Base-by-base conservation (phyloP, 2,113 vertebrate species). In the Fregetta grallaria region DNA sequence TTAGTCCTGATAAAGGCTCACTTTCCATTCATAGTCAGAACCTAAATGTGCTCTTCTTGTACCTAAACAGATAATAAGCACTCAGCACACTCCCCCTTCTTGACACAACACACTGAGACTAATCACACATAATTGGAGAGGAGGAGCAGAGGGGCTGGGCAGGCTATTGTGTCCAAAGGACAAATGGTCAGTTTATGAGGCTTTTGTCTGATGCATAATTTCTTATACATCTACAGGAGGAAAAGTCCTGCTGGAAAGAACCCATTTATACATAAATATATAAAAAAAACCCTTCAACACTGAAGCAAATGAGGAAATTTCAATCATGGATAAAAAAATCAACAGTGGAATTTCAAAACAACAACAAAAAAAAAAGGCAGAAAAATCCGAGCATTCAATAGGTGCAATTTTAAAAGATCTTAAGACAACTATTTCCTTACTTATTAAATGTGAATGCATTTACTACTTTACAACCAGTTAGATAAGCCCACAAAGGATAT, bases 51-150 rank as follows among this genome's bases (percentile, higher is more conserved):
- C 98, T 98, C 98, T 98, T 98, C 98, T 98, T 98, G 98, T 98
- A 98, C 98, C 98, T 98, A 98, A 99, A 98, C 98, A 99, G 98
- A 99, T 98, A 99, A 98, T 98, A 98, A 98, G 98, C 98, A 98
- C 98, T 98, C 98, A 97, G 98, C 98, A 97, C 98, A 98, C 98
- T 98, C 98, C 99, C 99, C 98, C 99, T 99, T 99, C 99, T 99
- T 99, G 99, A 99, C 99, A 99, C 98, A 98, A 99, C 99, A 98
- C 98, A 99, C 98, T 99, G 99, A 99, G 99, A 99, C 99, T 99
- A 99, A 99, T 99, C 99, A 98, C 99, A 99, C 99, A 99, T 99
- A 99, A 99, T 99, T 99, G 99, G 99, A 98, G 99, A 99, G 99
- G 99, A 99, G 99, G 99, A 98, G 99, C 99, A 98, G 99, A 98